These are phyloP conservation scores for Dorcus hopei DNA, from an alignment of 2,888 invertebrate species.

Conservation along the genomic window DNA sequence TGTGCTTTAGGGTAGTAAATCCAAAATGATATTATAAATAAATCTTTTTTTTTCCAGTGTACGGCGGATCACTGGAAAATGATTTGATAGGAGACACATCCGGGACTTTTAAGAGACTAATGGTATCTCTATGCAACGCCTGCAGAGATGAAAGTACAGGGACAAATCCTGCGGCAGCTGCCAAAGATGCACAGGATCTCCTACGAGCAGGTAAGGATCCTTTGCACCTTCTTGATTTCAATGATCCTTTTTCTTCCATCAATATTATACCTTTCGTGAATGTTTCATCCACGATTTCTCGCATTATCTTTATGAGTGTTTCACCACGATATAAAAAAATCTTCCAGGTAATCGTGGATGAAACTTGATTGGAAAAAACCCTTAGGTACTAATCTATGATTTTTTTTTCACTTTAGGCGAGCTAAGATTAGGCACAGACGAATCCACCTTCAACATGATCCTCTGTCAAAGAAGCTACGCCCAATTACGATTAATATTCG, in stretches of 20 bases:
- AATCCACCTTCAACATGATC: constrained; percentile 80
- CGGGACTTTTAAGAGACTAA: constrained; percentile 84
- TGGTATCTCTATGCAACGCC: constrained; percentile 80
- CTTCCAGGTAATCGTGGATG: too few relatives aligned
- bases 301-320: neutral
- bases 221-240: constrained; percentile 6
- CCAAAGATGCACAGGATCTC: constrained; percentile 77
- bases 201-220: constrained; percentile 65
- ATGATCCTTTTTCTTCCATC: neutral
- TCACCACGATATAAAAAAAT: too few relatives aligned
- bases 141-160: constrained; percentile 78
- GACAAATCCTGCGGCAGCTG: constrained; percentile 68
- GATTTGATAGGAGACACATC: constrained; percentile 86
- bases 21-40: neutral
- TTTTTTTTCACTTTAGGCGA: constrained; percentile 47
- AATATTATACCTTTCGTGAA: neutral
- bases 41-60: constrained; percentile 56
- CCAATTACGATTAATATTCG: constrained; percentile 56
- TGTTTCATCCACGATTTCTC: neutral
- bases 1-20: too few relatives aligned
- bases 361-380: too few relatives aligned
- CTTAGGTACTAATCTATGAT: too few relatives aligned
- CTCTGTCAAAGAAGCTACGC: constrained; percentile 74
- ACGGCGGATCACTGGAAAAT: constrained; percentile 70
- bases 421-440: constrained; percentile 74